phyloP scores from a whole-genome alignment of 2,113 vertebrate species.

The Galemys pyrenaicus region DNA sequence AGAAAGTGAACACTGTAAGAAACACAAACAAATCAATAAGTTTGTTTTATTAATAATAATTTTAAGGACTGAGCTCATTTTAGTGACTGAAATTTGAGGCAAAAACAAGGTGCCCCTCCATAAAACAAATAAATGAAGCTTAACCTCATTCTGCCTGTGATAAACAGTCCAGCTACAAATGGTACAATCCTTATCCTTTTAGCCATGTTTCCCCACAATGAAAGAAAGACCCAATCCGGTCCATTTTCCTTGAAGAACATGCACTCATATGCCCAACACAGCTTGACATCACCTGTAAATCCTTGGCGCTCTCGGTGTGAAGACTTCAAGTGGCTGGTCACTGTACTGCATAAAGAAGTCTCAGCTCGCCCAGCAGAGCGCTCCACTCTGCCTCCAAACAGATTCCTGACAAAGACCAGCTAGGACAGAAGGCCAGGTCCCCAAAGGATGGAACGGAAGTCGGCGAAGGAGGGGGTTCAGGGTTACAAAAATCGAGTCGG shows the following conservation, averaged over 20 bases:
- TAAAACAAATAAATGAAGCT: conserved; percentile 33
- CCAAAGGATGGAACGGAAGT: no score
- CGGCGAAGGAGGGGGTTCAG: no score
- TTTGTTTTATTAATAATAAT: no score
- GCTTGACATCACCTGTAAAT: background rate
- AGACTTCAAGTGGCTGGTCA: background rate
- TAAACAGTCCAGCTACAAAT: background rate
- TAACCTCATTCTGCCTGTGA: background rate
- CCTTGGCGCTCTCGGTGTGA: conserved; percentile 18
- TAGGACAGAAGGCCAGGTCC: no score
- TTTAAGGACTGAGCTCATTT: no score
- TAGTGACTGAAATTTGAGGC: background rate
- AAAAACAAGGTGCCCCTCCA: background rate
- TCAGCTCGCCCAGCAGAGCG: background rate
- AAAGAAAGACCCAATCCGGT: conserved; percentile 5
- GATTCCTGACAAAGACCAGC: no score
- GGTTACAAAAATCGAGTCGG: no score
- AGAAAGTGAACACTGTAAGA: no score
- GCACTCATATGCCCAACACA: conserved; percentile 9
- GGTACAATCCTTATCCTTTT: background rate
- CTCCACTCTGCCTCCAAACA: background rate
- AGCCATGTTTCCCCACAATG: background rate
- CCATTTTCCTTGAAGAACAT: background rate
- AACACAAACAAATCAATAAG: no score
- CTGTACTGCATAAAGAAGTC: background rate